Evolutionary conservation across 2,888 invertebrate genomes (phyloP).

Genomic region (Monoplex corrugatus): DNA sequence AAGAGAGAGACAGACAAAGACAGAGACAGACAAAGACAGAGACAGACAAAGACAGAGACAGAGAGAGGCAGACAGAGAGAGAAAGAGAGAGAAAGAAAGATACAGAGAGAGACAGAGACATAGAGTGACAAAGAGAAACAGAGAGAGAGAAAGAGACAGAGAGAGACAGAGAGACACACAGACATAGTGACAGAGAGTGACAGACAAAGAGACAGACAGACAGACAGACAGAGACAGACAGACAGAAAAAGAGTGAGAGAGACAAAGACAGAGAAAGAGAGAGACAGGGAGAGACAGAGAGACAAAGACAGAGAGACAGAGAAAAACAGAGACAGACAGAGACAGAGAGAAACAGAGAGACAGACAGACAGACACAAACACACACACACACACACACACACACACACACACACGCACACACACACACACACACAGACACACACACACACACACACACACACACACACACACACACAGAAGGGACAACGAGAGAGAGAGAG

Average conservation of each 20-base stretch:
- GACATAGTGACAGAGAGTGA: neutral
- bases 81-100: no score
- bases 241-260: neutral
- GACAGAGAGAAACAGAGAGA: neutral
- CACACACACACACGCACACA: no score
- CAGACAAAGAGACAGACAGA: neutral
- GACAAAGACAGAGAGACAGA: neutral
- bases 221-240: neutral
- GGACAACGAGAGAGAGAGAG: neutral
- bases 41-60: no score
- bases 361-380: neutral
- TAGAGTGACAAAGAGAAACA: no score
- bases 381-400: neutral
- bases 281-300: neutral
- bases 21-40: no score
- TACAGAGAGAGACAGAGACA: neutral
- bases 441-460: neutral
- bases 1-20: no score
- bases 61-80: no score
- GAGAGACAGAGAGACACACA: no score
- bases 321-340: neutral
- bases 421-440: neutral
- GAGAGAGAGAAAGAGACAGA: no score
- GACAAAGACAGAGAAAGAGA: neutral
- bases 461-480: neutral